phyloP scores from a whole-genome alignment of 2,888 invertebrate genomes.

The Spilarctia lutea region DNA sequence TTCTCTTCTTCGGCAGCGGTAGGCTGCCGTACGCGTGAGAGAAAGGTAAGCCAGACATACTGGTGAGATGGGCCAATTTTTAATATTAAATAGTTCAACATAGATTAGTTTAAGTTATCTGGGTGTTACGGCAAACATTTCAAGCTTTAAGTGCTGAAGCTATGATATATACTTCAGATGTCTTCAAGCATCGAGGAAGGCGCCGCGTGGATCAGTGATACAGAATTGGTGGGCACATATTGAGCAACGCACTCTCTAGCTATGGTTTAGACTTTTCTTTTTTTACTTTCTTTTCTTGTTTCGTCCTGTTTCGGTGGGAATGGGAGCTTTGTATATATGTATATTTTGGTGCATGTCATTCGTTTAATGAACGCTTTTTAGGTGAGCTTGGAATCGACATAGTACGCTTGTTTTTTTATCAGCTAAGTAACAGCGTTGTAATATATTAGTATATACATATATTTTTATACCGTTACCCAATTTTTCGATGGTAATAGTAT shows the following conservation, averaged over 20 bases:
- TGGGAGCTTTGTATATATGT: slow-evolving; percentile 26
- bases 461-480: neutral
- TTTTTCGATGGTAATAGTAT: neutral
- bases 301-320: slow-evolving; percentile 24
- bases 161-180: slow-evolving; percentile 66
- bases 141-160: slow-evolving; percentile 18
- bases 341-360: slow-evolving; percentile 14
- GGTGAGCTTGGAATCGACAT: slow-evolving; percentile 1
- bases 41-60: too few relatives aligned
- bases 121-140: slow-evolving; percentile 1
- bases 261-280: slow-evolving; percentile 59
- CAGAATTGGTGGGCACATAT: slow-evolving; percentile 80
- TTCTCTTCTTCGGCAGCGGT: too few relatives aligned
- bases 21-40: too few relatives aligned
- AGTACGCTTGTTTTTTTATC: neutral
- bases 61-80: too few relatives aligned
- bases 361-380: slow-evolving; percentile 1
- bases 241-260: slow-evolving; percentile 62
- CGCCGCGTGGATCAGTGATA: slow-evolving; percentile 83
- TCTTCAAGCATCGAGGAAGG: slow-evolving; percentile 80
- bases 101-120: neutral
- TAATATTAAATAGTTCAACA: too few relatives aligned
- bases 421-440: neutral
- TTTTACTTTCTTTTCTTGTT: slow-evolving; percentile 47
- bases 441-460: neutral